These are phyloP conservation scores for Stenoptilia bipunctidactyla DNA, from an alignment of 2,888 invertebrate genomes.

Conservation along the genomic window DNA sequence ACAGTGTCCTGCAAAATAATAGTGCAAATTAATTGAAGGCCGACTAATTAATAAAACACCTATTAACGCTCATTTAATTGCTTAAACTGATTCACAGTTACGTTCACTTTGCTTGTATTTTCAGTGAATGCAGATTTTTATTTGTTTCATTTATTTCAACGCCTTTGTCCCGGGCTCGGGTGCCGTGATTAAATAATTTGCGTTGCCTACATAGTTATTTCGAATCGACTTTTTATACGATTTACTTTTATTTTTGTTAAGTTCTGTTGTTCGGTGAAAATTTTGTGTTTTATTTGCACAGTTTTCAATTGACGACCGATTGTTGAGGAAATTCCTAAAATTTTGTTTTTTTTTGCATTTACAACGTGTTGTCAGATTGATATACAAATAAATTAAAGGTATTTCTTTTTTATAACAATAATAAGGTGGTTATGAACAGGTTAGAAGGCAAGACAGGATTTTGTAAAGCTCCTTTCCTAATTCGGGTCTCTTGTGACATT, in stretches of 20 bases:
- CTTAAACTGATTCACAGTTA: constrained; percentile 16
- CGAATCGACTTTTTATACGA: constrained; percentile 14
- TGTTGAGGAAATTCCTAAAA: too few species aligned
- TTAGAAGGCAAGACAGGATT: too few species aligned
- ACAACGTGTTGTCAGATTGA: too few species aligned
- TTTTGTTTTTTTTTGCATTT: too few species aligned
- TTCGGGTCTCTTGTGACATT: too few species aligned
- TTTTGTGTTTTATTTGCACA: neutral
- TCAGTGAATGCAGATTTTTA: constrained; percentile 12
- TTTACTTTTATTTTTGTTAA: too few species aligned
- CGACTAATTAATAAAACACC: constrained; percentile 21
- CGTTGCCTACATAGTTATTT: constrained; percentile 22
- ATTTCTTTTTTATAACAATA: too few species aligned
- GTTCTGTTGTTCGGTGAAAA: neutral
- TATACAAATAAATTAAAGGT: too few species aligned
- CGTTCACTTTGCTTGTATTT: constrained; percentile 23
- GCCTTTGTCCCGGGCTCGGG: constrained; percentile 19
- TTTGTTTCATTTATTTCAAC: constrained; percentile 18
- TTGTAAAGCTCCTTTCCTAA: too few species aligned
- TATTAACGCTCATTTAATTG: constrained; percentile 17
- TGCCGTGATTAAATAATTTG: constrained; percentile 35
- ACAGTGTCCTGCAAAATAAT: too few species aligned
- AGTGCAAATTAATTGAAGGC: neutral
- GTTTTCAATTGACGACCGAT: too few species aligned
- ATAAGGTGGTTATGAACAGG: too few species aligned